phyloP scores from a whole-genome alignment of 2,113 vertebrate genomes.

The Callospermophilus lateralis region DNA sequence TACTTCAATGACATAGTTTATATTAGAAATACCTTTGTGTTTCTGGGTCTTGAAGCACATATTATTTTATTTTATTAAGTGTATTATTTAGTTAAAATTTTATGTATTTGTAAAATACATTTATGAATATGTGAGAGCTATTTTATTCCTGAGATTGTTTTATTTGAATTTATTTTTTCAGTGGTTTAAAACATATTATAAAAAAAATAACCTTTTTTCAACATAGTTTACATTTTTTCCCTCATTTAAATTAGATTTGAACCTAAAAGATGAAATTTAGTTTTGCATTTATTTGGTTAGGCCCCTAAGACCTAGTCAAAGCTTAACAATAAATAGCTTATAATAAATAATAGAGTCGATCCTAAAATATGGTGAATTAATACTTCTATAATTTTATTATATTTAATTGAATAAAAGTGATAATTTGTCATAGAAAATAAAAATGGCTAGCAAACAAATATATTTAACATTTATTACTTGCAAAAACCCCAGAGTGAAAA shows the following conservation, averaged over 20 bases:
- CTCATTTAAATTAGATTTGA: neutral
- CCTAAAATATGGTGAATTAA: too few species aligned
- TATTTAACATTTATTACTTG: too few species aligned
- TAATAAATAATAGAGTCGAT: too few species aligned
- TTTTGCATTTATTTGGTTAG: neutral
- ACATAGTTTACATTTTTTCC: neutral
- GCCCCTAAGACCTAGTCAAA: too few species aligned
- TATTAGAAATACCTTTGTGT: neutral
- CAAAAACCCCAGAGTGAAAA: too few species aligned
- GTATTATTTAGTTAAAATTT: neutral
- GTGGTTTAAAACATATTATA: neutral
- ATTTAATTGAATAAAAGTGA: too few species aligned
- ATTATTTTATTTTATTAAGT: neutral
- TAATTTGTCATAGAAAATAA: too few species aligned
- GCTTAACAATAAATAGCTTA: too few species aligned
- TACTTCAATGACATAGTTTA: neutral
- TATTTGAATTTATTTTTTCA: conserved; percentile 18
- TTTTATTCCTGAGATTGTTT: neutral
- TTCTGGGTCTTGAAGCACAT: neutral
- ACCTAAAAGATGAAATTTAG: neutral
- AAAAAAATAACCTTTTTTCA: neutral
- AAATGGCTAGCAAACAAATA: too few species aligned
- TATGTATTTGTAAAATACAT: neutral
- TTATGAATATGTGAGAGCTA: neutral
- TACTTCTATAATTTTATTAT: too few species aligned